phyloP scores from a whole-genome alignment of 1,140 invertebrate genomes.

The Mycetomoellerius zeteki region DNA sequence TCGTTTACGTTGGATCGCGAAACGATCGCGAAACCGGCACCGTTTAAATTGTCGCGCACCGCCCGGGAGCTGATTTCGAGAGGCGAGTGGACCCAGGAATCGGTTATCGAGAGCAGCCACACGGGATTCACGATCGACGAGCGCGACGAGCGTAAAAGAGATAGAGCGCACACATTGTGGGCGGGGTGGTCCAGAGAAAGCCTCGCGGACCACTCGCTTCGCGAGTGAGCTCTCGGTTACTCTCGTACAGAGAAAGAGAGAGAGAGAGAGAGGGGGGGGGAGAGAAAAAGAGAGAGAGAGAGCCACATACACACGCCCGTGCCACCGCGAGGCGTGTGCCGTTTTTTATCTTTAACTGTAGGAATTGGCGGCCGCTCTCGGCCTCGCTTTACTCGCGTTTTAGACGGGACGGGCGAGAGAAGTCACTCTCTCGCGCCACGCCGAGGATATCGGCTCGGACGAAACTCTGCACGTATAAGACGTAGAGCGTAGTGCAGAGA shows the following conservation, averaged over 20 bases:
- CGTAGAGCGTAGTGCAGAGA: not conserved
- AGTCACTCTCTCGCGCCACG: constrained; percentile 63
- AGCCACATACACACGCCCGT: constrained; percentile 60
- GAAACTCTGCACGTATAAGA: not conserved
- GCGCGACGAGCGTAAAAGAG: constrained; percentile 51
- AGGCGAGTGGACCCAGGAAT: constrained; percentile 60
- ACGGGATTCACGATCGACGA: constrained; percentile 65
- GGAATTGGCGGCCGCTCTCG: constrained; percentile 63
- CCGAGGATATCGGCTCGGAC: constrained; percentile 70
- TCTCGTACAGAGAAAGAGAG: constrained; percentile 67
- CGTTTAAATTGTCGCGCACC: constrained; percentile 67
- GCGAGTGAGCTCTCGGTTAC: constrained; percentile 40
- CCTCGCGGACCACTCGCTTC: constrained; percentile 60
- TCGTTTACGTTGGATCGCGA: constrained; percentile 28
- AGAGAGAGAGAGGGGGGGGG: too few relatives aligned
- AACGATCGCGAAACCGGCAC: constrained; percentile 50
- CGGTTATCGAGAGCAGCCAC: constrained; percentile 53
- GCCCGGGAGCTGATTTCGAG: constrained; percentile 25
- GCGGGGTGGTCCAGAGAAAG: constrained; percentile 85
- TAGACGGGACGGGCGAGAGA: constrained; percentile 57
- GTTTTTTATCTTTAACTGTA: constrained; percentile 70
- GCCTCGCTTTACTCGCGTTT: constrained; percentile 58
- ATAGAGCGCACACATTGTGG: constrained; percentile 73
- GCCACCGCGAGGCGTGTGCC: constrained; percentile 80
- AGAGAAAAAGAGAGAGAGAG: constrained; percentile 70